Conservation (phyloP, 1,140 invertebrate species). For the Zophobas morio region DNA sequence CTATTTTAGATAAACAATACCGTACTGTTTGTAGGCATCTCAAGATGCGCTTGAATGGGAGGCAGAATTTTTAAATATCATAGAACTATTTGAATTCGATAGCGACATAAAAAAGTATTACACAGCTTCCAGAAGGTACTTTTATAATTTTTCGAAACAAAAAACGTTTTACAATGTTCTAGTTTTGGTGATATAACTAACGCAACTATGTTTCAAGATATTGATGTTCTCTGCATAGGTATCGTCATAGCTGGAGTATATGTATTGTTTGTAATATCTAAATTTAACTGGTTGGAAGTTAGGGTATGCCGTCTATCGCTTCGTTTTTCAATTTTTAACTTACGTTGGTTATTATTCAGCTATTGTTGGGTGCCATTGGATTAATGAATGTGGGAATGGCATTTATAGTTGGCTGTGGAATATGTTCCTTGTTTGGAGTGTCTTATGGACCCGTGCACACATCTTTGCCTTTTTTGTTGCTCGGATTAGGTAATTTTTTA, state of each 20-base stretch:
- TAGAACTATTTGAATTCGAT: constrained; percentile 63
- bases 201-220: constrained; percentile 80
- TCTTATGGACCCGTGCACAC: constrained; percentile 87
- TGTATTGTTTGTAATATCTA: constrained; percentile 80
- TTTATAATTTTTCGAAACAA: background rate
- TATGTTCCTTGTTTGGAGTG: constrained; percentile 82
- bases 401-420: constrained; percentile 79
- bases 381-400: constrained; percentile 82
- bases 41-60: constrained; percentile 78
- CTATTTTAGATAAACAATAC: constrained; percentile 28
- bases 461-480: constrained; percentile 84
- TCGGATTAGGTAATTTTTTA: constrained; percentile 74
- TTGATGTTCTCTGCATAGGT: constrained; percentile 79
- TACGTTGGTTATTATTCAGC: constrained; percentile 60
- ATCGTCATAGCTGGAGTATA: constrained; percentile 82
- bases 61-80: constrained; percentile 71
- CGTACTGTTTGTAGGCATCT: constrained; percentile 69
- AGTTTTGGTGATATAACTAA: constrained; percentile 82
- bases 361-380: constrained; percentile 76
- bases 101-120: constrained; percentile 71
- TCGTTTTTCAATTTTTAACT: constrained; percentile 11
- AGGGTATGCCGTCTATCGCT: constrained; percentile 68
- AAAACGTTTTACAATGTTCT: constrained; percentile 50
- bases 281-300: constrained; percentile 83
- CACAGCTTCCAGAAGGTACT: constrained; percentile 76